Base-by-base conservation (phyloP, 1,140 invertebrate genomes). In the Drosophila simulans region DNA sequence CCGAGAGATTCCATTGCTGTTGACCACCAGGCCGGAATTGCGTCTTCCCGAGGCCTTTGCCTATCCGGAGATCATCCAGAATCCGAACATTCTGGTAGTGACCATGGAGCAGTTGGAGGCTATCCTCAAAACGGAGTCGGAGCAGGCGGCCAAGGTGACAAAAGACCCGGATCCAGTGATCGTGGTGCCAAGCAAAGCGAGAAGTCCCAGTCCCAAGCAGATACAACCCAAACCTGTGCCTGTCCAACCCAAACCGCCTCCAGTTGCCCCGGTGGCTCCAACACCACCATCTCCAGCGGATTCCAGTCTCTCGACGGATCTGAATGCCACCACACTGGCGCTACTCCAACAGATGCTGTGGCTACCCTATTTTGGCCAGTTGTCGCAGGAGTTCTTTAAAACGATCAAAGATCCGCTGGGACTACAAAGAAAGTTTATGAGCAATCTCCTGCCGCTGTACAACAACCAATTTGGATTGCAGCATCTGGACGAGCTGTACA, bases 11-110 rank as follows among this genome's bases (percentile, higher is more conserved):
- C 96, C 96, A 0, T 93, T 95, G 57, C 92, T 97, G 37, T 83
- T 97, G 5, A 93, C 95, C 46, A 94, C 94, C 37, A 92, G 95
- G 48, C 96, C 95, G 0, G 95, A 96, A 92, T 90, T 96, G 20
- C 93, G 95, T 62, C 82, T 96, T 56, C 95, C 96, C 0, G 95
- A 96, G 86, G 95, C 95, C 0, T 94, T 96, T 43, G 94, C 95
- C 15, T 96, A 94, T 76, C 95, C 96, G 0, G 94, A 95, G 72
- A 92, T 96, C 1, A 91, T 96, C 22, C 94, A 95, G 80, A 96
- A 97, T 92, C 96, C 96, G 5, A 96, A 97, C 89, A 94, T 97
- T 57, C 90, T 97, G 5, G 96, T 97, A 1, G 95, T 97, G 72
- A 96, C 95, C 25, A 92, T 97, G 77, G 93, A 95, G 3, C 96